Evolutionary conservation across 2,113 vertebrate genomes (phyloP), one percentile per base, ranked within the genome.

Genomic region (Todiramphus chloris): DNA sequence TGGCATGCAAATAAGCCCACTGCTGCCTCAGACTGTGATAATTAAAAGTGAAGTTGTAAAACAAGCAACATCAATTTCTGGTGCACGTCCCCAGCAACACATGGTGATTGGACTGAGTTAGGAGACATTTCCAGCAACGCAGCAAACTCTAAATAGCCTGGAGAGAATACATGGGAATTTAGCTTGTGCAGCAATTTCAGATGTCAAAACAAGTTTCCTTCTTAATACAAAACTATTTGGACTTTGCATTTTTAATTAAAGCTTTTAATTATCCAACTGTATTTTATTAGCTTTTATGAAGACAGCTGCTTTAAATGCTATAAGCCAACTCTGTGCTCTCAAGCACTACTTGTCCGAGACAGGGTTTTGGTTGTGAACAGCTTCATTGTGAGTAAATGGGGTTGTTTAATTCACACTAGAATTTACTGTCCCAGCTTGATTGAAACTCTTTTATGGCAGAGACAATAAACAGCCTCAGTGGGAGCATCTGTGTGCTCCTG

Each of bases 181-280:
- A 95, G 96, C 95, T 97, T 92, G 93, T 96, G 97, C 88, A 95
- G 97, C 96, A 69, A 96, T 97, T 97, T 97, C 85, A 94, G 97
- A 97, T 96, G 97, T 97, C 97, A 97, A 97, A 97, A 97, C 97
- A 96, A 97, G 96, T 95, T 97, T 97, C 88, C 91, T 93, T 76
- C 91, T 96, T 97, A 95, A 77, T 91, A 96, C 77, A 91, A 93
- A 97, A 97, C 96, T 97, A 90, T 97, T 97, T 96, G 94, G 97
- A 92, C 81, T 97, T 97, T 93, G 87, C 94, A 91, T 97, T 96
- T 97, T 97, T 97, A 97, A 97, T 97, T 96, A 97, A 97, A 96
- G 95, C 94, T 94, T 96, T 97, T 97, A 97, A 97, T 97, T 97
- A 97, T 94, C 95, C 95, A 43, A 60, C 33, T 84, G 94, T 91